Evolutionary conservation across 2,113 vertebrate species (phyloP).

Genomic region (Urocynchramus pylzowi): DNA sequence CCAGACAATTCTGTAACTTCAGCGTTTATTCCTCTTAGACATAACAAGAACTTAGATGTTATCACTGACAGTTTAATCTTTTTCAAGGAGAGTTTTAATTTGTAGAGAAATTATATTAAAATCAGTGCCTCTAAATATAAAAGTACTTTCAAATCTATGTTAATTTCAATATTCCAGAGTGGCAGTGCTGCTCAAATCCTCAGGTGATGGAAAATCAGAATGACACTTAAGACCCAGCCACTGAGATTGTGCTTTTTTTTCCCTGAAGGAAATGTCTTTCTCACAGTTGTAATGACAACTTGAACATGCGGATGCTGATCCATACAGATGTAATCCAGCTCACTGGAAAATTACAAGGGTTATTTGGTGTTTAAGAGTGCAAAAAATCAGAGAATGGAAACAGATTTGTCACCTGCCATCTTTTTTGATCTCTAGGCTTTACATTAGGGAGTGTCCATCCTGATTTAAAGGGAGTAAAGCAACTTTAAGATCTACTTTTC

Average conservation of each 20-base stretch:
- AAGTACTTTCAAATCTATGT: slow-evolving; percentile 38
- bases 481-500: not conserved
- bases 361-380: not conserved
- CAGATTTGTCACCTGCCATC: not conserved
- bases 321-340: not conserved
- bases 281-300: fast-evolving
- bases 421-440: not conserved
- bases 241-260: not conserved
- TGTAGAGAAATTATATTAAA: slow-evolving; percentile 47
- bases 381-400: not conserved
- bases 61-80: slow-evolving; percentile 63
- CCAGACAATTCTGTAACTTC: slow-evolving; percentile 63
- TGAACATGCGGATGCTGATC: not conserved
- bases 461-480: not conserved
- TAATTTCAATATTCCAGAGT: slow-evolving; percentile 30
- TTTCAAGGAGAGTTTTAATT: slow-evolving; percentile 61
- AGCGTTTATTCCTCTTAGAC: slow-evolving; percentile 55
- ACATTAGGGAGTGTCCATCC: not conserved
- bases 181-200: not conserved
- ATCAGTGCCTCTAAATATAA: slow-evolving; percentile 43
- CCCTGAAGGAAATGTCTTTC: not conserved
- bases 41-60: slow-evolving; percentile 57
- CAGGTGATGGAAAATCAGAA: slow-evolving; percentile 32
- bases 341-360: not conserved
- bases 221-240: not conserved